A percentile compares a stretch with the other conserved stretches of the same genome.
Evolutionary conservation across 2,113 vertebrate species (phyloP).

Genomic region (Ochotona princeps): DNA sequence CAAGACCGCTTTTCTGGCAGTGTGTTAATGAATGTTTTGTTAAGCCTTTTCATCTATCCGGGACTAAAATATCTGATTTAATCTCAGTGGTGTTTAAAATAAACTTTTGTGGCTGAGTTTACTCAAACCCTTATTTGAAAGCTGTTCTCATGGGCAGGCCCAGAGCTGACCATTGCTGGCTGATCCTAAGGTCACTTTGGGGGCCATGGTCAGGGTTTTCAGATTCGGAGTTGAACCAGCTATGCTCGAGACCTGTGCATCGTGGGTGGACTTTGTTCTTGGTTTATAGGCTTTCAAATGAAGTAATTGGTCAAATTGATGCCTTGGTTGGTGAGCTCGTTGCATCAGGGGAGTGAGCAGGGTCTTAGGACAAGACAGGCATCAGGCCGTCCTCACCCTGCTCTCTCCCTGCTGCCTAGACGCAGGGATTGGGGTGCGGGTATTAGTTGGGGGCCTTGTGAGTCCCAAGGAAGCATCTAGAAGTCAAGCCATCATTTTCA

Average conservation of each 20-base stretch:
- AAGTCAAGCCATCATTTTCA: not conserved
- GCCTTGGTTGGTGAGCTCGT: not conserved
- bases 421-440: too few species aligned
- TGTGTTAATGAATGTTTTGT: constrained; percentile 73
- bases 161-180: not conserved
- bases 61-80: constrained; percentile 56
- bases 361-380: not conserved
- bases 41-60: constrained; percentile 62
- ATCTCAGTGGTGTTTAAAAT: constrained; percentile 55
- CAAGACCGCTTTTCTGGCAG: constrained; percentile 61
- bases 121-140: constrained; percentile 62
- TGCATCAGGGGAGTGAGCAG: not conserved
- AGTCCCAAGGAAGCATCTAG: not conserved
- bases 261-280: not conserved
- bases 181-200: not conserved
- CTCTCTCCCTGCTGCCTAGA: rapidly evolving
- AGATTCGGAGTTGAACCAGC: not conserved
- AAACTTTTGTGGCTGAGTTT: constrained; percentile 56
- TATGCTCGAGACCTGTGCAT: not conserved
- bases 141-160: constrained; percentile 52
- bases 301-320: not conserved
- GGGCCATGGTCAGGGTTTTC: not conserved
- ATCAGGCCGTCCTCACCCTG: not conserved
- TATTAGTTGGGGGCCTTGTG: rapidly evolving
- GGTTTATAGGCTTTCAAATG: not conserved